These are phyloP conservation scores for Labeo rohita DNA, from an alignment of 2,113 vertebrate species.

Conservation along the genomic window DNA sequence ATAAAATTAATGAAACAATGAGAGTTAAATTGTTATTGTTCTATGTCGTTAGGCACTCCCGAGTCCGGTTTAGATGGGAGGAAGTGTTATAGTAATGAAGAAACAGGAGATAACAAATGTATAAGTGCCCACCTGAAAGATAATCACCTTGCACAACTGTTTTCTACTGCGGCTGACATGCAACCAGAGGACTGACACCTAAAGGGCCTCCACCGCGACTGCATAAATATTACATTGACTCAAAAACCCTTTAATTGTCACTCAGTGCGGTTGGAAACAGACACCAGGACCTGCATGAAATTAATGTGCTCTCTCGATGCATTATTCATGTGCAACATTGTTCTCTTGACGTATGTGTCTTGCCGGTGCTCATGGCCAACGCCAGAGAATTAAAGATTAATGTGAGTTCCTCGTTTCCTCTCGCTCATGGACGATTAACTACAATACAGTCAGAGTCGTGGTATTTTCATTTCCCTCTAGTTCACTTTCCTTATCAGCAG, in stretches of 20 bases:
- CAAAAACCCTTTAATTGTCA: slow-evolving; percentile 43
- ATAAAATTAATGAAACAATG: slow-evolving; percentile 34
- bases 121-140: slow-evolving; percentile 4
- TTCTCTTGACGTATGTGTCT: slow-evolving; percentile 32
- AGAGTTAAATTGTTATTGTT: slow-evolving; percentile 22
- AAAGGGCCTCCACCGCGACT: slow-evolving; percentile 24
- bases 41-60: slow-evolving; percentile 33
- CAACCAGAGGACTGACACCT: slow-evolving; percentile 17
- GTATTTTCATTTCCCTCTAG: background rate
- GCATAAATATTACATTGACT: slow-evolving; percentile 48
- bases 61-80: slow-evolving; percentile 11
- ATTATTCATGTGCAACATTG: slow-evolving; percentile 46
- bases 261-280: slow-evolving; percentile 42
- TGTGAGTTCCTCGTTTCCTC: slow-evolving; percentile 41
- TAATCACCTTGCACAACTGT: slow-evolving; percentile 2
- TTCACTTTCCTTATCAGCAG: background rate
- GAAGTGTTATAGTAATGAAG: slow-evolving; percentile 8
- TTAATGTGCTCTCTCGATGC: slow-evolving; percentile 41
- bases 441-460: slow-evolving; percentile 27
- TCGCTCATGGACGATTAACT: slow-evolving; percentile 44
- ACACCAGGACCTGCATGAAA: slow-evolving; percentile 44
- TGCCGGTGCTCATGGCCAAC: slow-evolving; percentile 5
- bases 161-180: background rate
- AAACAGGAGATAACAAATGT: background rate
- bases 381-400: slow-evolving; percentile 43